Conservation (phyloP, 2,888 invertebrate species). For the Achlya flavicornis region DNA sequence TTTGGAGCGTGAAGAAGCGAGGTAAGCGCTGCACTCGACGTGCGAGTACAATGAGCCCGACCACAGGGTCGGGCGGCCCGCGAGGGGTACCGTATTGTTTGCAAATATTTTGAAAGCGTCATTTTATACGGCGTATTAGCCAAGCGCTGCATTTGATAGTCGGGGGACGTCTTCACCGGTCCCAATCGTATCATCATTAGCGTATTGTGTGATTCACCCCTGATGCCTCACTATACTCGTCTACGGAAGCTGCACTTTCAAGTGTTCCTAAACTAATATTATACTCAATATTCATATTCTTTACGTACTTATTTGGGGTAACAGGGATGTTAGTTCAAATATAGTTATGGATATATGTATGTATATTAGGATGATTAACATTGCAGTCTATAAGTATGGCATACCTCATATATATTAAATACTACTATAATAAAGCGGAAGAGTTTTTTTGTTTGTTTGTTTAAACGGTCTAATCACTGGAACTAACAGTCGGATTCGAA, state of each 20-base stretch:
- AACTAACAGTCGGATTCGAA: too few relatives aligned
- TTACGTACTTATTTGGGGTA: too few relatives aligned
- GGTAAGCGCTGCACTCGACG: slow-evolving; percentile 66
- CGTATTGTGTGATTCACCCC: slow-evolving; percentile 58
- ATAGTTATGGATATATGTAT: too few relatives aligned
- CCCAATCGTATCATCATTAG: slow-evolving; percentile 78
- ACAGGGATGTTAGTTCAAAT: too few relatives aligned
- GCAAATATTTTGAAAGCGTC: slow-evolving; percentile 83
- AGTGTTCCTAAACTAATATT: background rate
- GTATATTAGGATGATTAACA: too few relatives aligned
- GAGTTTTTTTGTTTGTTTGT: too few relatives aligned
- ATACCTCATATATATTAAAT: too few relatives aligned
- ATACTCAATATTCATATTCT: too few relatives aligned
- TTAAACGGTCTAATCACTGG: too few relatives aligned
- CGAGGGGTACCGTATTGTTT: slow-evolving; percentile 78
- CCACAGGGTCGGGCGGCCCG: slow-evolving; percentile 49
- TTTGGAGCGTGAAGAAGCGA: slow-evolving; percentile 27
- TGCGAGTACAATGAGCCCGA: slow-evolving; percentile 50
- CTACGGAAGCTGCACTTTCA: slow-evolving; percentile 20
- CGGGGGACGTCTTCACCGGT: slow-evolving; percentile 71
- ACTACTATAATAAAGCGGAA: too few relatives aligned
- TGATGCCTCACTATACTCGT: slow-evolving; percentile 26
- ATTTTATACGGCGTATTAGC: slow-evolving; percentile 82
- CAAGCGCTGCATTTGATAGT: slow-evolving; percentile 75
- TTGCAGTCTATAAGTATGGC: too few relatives aligned